Conservation (phyloP, 2,888 invertebrate species). For the Oscheius sp. region DNA sequence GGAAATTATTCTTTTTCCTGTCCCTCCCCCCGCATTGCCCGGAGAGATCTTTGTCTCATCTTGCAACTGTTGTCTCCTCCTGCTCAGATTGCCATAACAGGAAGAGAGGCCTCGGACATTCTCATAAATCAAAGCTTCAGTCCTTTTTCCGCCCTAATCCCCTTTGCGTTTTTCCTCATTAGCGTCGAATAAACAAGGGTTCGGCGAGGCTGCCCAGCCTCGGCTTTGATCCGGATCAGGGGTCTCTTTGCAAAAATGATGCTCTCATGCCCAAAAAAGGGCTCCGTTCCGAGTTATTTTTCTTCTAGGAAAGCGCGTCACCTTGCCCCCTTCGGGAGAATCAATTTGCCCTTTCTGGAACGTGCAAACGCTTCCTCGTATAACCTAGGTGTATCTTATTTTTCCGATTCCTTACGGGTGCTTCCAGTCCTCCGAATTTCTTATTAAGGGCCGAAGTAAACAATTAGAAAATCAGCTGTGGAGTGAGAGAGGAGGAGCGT, state of each 20-base stretch:
- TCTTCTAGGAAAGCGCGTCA: not conserved
- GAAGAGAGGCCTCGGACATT: not conserved
- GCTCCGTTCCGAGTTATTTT: not conserved
- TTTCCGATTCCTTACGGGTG: too few relatives aligned
- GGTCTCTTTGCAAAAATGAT: not conserved
- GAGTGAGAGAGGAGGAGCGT: too few relatives aligned
- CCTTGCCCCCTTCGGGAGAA: constrained; percentile 11
- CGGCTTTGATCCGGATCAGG: too few relatives aligned
- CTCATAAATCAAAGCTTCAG: constrained; percentile 13
- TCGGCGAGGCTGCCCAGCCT: too few relatives aligned
- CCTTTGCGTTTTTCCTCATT: constrained; percentile 19
- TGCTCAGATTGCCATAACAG: constrained; percentile 1
- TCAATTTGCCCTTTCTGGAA: constrained; percentile 2
- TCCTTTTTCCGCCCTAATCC: constrained; percentile 16
- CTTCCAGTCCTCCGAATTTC: too few relatives aligned
- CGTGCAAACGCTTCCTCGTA: constrained; percentile 6
- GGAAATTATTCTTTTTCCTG: not conserved
- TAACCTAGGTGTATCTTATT: too few relatives aligned
- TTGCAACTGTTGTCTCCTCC: not conserved
- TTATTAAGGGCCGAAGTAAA: too few relatives aligned
- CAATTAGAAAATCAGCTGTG: too few relatives aligned
- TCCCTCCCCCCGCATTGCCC: not conserved
- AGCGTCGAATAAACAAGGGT: constrained; percentile 7
- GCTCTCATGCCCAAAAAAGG: not conserved
- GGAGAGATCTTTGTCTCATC: not conserved